Percentiles rank a stretch among this genome's conserved stretches.
Conservation (phyloP, 2,888 invertebrate genomes). For the Callinectes sapidus region DNA sequence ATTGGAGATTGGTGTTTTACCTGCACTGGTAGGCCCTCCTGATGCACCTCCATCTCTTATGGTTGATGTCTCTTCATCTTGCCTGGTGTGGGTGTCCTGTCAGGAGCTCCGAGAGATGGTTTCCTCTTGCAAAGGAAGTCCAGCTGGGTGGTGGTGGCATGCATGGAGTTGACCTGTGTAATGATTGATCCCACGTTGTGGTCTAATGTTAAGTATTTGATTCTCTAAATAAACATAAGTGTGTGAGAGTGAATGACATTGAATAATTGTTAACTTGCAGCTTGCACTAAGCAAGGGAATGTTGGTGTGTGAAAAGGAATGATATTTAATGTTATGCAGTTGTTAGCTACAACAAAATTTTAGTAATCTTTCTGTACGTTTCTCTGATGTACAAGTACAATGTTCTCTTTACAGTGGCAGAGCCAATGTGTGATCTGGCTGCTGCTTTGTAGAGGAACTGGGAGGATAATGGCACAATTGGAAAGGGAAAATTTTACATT, state of each 20-base stretch:
- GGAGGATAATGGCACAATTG: neutral
- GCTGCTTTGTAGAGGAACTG: neutral
- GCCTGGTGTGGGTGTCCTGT: constrained; percentile 1
- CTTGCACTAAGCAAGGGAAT: neutral
- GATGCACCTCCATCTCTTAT: constrained; percentile 3
- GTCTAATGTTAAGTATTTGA: neutral
- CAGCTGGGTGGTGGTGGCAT: neutral
- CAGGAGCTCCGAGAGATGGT: neutral
- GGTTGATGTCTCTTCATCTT: neutral
- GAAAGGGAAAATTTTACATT: neutral
- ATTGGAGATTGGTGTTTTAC: neutral
- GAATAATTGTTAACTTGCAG: neutral
- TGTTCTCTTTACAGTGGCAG: neutral
- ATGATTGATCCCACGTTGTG: neutral
- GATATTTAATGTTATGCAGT: neutral
- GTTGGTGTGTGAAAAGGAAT: neutral
- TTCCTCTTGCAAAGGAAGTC: neutral
- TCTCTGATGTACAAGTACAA: neutral
- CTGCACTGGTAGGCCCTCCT: constrained; percentile 25
- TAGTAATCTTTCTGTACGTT: neutral
- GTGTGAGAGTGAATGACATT: neutral
- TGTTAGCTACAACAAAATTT: neutral
- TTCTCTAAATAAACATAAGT: neutral
- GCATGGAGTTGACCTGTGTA: neutral
- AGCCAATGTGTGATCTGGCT: neutral